phyloP scores from a whole-genome alignment of 2,797 vertebrate genomes.

The Lates japonicus region DNA sequence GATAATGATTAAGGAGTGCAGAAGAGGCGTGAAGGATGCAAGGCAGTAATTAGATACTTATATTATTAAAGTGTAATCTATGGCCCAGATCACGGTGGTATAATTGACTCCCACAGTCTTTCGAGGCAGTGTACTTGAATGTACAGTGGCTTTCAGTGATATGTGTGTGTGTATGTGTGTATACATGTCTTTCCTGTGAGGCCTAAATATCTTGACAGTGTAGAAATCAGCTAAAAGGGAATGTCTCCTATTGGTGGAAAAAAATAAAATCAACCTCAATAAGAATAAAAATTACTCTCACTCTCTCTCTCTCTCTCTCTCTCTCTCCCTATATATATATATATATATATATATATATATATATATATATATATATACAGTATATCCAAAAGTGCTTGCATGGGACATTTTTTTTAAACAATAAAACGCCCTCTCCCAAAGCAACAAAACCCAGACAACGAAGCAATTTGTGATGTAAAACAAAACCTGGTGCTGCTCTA shows the following conservation, averaged over 20 bases:
- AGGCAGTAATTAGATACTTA: slow-evolving; percentile 74
- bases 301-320: no score
- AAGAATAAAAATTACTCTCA: neutral
- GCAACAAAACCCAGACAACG: slow-evolving; percentile 26
- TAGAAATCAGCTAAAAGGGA: neutral
- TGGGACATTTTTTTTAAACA: neutral
- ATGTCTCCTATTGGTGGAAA: neutral
- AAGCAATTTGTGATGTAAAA: slow-evolving; percentile 54
- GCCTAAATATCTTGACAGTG: neutral
- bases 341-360: no score
- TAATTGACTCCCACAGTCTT: slow-evolving; percentile 73
- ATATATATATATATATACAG: neutral
- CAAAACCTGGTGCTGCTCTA: slow-evolving; percentile 43
- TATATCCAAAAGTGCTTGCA: slow-evolving; percentile 1
- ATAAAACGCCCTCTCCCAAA: slow-evolving; percentile 8
- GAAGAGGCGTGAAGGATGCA: slow-evolving; percentile 66
- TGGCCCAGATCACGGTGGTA: slow-evolving; percentile 61
- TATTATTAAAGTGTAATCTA: slow-evolving; percentile 75
- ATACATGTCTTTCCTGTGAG: slow-evolving; percentile 19
- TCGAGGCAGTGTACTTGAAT: slow-evolving; percentile 37
- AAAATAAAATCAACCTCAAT: neutral
- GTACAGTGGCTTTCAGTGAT: slow-evolving; percentile 12
- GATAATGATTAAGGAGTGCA: slow-evolving; percentile 67
- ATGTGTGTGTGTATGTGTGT: slow-evolving; percentile 20
- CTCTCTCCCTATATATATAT: no score